Percentiles rank a stretch among this genome's conserved stretches.
Conservation (phyloP, 2,888 invertebrate species). For the Chaetogeoica ovagalla region DNA sequence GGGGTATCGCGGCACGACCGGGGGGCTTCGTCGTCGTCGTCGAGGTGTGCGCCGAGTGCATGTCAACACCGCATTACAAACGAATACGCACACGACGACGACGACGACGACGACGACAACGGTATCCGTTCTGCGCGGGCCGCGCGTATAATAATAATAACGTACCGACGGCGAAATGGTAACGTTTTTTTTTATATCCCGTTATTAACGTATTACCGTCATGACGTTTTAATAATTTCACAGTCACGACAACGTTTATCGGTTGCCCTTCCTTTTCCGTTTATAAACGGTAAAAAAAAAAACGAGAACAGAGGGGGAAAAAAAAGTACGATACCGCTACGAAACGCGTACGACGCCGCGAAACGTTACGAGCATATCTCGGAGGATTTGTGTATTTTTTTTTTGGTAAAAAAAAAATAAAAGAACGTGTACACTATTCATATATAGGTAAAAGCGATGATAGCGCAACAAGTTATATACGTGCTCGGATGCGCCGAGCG, state of each 20-base stretch:
- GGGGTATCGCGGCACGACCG: not conserved
- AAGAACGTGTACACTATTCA: no score
- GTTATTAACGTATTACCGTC: constrained; percentile 49
- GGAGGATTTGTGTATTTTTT: no score
- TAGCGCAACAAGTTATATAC: constrained; percentile 47
- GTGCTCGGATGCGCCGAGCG: constrained; percentile 22
- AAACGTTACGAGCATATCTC: no score
- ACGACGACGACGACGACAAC: not conserved
- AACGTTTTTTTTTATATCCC: constrained; percentile 44
- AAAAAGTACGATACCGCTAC: no score
- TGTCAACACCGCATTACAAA: constrained; percentile 45
- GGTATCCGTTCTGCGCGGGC: no score
- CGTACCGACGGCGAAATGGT: not conserved
- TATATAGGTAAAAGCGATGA: not conserved
- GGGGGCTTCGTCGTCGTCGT: not conserved
- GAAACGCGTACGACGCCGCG: no score
- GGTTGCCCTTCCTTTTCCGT: no score
- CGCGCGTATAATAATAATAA: no score
- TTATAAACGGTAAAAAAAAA: no score
- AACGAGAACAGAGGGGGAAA: no score
- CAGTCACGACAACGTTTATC: constrained; percentile 27
- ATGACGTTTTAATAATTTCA: constrained; percentile 46
- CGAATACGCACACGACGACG: not conserved
- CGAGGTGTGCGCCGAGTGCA: constrained; percentile 44
- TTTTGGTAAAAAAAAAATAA: no score